A percentile compares a stretch with the other conserved stretches of the same genome.
These are phyloP conservation scores for Trematomus bernacchii DNA, from an alignment of 2,797 vertebrate genomes.

Conservation along the genomic window DNA sequence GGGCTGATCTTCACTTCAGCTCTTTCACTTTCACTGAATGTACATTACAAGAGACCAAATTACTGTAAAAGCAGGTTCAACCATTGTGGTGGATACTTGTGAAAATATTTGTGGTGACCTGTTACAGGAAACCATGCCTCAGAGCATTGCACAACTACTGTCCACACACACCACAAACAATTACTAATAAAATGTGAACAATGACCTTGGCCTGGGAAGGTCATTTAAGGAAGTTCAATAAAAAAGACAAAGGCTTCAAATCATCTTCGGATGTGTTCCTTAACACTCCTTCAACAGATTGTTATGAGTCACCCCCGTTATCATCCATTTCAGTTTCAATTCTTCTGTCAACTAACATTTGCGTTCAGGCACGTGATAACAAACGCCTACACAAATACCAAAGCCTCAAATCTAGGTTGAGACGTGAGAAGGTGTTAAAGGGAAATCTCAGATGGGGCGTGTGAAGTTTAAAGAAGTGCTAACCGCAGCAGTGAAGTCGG, in stretches of 20 bases:
- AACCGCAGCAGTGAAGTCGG: conserved; percentile 59
- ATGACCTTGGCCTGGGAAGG: neutral
- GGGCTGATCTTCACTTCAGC: neutral
- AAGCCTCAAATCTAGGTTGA: neutral
- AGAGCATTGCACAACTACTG: neutral
- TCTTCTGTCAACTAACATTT: conserved; percentile 12
- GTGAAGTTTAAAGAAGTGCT: conserved; percentile 28
- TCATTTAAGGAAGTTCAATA: neutral
- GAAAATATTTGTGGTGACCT: neutral
- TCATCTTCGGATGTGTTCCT: no score
- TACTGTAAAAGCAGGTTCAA: neutral
- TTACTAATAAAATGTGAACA: neutral
- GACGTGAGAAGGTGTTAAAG: conserved; percentile 9
- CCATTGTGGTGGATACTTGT: neutral
- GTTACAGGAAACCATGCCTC: conserved; percentile 9
- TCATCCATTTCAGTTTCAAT: conserved; percentile 41
- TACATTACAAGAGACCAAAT: neutral
- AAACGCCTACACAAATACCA: neutral
- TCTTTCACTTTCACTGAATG: neutral
- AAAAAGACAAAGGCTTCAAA: neutral
- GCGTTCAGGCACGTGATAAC: neutral
- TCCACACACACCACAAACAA: neutral
- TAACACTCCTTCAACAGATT: no score
- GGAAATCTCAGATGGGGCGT: conserved; percentile 34
- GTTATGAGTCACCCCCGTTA: neutral